These are phyloP conservation scores for Didymodactylos carnosus DNA, from an alignment of 2,888 invertebrate species.

Conservation along the genomic window DNA sequence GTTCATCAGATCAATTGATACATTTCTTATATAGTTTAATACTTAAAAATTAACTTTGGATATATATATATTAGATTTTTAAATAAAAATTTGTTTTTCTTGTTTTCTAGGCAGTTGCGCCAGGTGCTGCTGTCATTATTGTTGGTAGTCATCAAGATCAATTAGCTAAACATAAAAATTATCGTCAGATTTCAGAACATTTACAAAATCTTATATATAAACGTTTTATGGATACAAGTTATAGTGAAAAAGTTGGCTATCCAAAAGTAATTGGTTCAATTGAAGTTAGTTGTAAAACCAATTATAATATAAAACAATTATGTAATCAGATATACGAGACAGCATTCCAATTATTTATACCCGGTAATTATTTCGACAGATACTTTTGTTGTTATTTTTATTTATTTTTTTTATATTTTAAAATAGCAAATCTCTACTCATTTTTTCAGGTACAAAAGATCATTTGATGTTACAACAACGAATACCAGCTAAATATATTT, in stretches of 20 bases:
- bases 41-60: too few species aligned
- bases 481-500: conserved; percentile 81
- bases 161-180: conserved; percentile 10
- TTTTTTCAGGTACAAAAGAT: conserved; percentile 6
- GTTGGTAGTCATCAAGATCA: conserved; percentile 12
- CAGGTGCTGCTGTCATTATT: neutral
- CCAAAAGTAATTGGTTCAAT: conserved; percentile 34
- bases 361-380: conserved; percentile 40
- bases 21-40: too few species aligned
- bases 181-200: conserved; percentile 3
- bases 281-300: conserved; percentile 67
- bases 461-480: conserved; percentile 53
- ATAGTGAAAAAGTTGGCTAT: conserved; percentile 9
- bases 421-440: neutral
- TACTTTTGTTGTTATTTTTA: neutral
- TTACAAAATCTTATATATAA: conserved; percentile 11
- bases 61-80: too few species aligned
- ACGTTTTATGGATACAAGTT: conserved; percentile 2
- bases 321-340: conserved; percentile 80
- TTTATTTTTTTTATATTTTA: neutral
- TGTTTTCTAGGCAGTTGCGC: neutral
- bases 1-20: too few species aligned
- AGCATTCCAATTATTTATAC: conserved; percentile 68
- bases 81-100: neutral
- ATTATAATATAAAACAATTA: conserved; percentile 67